Evolutionary conservation across 2,888 invertebrate genomes (phyloP).

Genomic region (Schizaphis graminum): DNA sequence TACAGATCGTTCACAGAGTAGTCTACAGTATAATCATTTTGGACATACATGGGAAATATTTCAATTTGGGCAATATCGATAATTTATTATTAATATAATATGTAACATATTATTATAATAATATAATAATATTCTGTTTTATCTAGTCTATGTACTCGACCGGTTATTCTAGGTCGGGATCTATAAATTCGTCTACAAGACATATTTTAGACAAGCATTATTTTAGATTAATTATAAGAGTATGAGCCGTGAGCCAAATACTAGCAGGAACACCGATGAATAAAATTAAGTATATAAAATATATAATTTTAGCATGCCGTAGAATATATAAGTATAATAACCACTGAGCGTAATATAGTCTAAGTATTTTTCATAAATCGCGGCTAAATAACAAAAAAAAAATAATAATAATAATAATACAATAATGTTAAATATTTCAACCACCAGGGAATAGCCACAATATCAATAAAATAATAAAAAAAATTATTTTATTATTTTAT

Average conservation of each 20-base stretch:
- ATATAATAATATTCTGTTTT: neutral
- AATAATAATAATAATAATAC: neutral
- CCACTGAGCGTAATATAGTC: neutral
- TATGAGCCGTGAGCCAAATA: neutral
- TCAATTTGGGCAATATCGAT: neutral
- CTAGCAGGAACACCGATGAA: neutral
- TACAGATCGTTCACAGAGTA: neutral
- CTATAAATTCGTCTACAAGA: neutral
- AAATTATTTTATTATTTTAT: neutral
- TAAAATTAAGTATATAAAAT: neutral
- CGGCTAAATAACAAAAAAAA: neutral
- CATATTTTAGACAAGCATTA: neutral
- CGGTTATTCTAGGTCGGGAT: neutral
- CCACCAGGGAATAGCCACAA: neutral
- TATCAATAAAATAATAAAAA: neutral
- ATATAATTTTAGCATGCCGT: neutral
- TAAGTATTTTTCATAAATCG: neutral
- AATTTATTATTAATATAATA: too few species aligned
- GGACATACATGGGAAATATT: neutral
- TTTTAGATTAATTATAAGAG: neutral
- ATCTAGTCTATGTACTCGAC: neutral
- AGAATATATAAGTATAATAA: neutral
- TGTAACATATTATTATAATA: neutral
- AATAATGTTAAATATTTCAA: neutral
- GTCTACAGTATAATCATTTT: neutral